phyloP scores from a whole-genome alignment of 2,113 vertebrate species.

The Notechis scutatus region DNA sequence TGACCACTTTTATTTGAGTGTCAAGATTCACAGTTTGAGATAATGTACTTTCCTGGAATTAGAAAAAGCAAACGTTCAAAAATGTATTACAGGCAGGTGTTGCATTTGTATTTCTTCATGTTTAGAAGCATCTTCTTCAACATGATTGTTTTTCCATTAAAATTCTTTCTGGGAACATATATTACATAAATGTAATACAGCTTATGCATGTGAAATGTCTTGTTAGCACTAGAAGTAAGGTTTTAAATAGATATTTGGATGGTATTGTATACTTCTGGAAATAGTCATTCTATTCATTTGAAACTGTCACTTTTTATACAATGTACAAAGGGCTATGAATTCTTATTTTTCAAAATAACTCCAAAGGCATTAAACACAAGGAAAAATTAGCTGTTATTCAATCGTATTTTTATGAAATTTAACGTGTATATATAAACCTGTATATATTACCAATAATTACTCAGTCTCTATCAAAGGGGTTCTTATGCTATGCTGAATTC shows the following conservation, averaged over 20 bases:
- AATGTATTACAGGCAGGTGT: neutral
- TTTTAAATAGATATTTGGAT: neutral
- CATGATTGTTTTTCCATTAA: neutral
- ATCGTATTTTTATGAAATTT: slow-evolving; percentile 44
- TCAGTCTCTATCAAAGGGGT: neutral
- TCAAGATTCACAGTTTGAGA: neutral
- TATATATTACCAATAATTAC: slow-evolving; percentile 1
- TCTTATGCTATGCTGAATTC: slow-evolving; percentile 42
- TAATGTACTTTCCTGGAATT: neutral
- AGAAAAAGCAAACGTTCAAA: neutral
- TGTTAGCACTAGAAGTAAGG: neutral
- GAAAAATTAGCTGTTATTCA: slow-evolving; percentile 14
- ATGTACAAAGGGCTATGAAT: neutral
- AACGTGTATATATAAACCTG: slow-evolving; percentile 27
- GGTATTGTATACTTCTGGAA: neutral
- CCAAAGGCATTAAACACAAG: neutral
- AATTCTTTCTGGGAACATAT: neutral
- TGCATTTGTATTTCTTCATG: neutral
- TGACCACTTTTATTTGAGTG: neutral
- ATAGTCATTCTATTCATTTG: neutral
- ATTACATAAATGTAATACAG: neutral
- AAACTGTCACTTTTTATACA: neutral
- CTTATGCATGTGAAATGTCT: neutral
- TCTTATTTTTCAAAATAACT: neutral
- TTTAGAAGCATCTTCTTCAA: neutral